Evolutionary conservation across 1,140 invertebrate species (phyloP), one percentile per base, ranked within the genome.

Genomic region (Aradophagus sp.): DNA sequence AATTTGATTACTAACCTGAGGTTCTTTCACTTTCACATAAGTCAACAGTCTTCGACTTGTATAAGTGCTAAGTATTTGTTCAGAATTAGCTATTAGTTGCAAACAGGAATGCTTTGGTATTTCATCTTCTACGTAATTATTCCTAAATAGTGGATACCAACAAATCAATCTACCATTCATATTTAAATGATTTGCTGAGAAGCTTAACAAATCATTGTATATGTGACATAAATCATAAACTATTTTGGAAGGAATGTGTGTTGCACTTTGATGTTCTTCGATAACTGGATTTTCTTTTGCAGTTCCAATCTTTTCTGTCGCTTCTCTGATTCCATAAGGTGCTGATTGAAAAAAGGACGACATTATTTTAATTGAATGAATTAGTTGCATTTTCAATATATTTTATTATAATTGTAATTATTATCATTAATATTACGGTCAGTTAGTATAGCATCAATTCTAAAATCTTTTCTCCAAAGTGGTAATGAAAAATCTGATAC

Each of bases 251-350:
- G 96, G 96, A 74, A 95, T 90, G 77, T 96, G 94, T 34, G 88
- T 88, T 0, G 85, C 78, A 62, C 88, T 65, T 78, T 85, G 80
- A 83, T 92, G 87, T 73, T 92, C 87, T 56, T 90, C 90, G 23
- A 87, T 88, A 2, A 90, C 73, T 45, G 87, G 86, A 85, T 90
- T 88, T 68, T 86, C 80, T 77, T 88, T 87, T 73, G 89, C 80
- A 36, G 91, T 90, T 68, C 95, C 93, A 74, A 97, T 89, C 79
- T 91, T 91, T 86, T 95, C 93, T 5, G 93, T 94, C 6, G 95
- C 88, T 87, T 99, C 97, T 69, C 97, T 85, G 23, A 98, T 95
- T 38, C 97, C 97, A 87, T 99, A 98, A 0, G 97, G 97, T 68
- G 96, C 96, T 97, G 67, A 20, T 88, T 81, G 67, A 8, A 23